Percentiles rank a stretch among this genome's conserved stretches.
phyloP scores from a whole-genome alignment of 2,888 invertebrate genomes.

The Dexiosoma caninum region DNA sequence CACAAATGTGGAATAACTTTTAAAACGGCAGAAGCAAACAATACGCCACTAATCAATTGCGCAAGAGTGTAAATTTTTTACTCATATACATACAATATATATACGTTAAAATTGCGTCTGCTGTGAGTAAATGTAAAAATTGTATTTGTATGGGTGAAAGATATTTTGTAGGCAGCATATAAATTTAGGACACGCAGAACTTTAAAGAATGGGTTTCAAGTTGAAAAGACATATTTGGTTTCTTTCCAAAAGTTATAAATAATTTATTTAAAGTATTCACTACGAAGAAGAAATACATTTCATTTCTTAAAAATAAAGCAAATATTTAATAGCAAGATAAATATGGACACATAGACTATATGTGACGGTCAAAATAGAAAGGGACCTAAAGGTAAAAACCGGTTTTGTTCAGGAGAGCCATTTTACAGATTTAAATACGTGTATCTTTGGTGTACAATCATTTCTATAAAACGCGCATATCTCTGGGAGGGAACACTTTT shows the following conservation, averaged over 20 bases:
- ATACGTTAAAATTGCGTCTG: neutral
- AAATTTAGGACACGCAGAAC: neutral
- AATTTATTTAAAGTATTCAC: neutral
- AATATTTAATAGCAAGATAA: neutral
- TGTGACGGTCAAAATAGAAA: no score
- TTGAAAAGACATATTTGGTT: neutral
- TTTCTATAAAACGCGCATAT: no score
- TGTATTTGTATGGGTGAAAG: neutral
- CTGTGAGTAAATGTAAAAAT: neutral
- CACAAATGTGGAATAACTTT: no score
- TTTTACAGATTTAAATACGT: no score
- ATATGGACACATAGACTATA: no score
- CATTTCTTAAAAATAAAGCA: neutral
- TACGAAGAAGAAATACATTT: neutral
- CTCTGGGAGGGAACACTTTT: no score
- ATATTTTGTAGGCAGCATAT: neutral
- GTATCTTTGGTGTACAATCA: no score
- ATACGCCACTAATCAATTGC: no score
- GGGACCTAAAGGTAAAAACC: no score
- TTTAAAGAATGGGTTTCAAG: neutral
- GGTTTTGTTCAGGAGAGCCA: no score
- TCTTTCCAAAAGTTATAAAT: neutral
- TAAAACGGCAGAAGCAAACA: no score
- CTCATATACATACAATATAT: neutral
- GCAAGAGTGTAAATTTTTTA: no score